Conservation (phyloP, 2,888 invertebrate species). For the Hirtodrosophila duncani region DNA sequence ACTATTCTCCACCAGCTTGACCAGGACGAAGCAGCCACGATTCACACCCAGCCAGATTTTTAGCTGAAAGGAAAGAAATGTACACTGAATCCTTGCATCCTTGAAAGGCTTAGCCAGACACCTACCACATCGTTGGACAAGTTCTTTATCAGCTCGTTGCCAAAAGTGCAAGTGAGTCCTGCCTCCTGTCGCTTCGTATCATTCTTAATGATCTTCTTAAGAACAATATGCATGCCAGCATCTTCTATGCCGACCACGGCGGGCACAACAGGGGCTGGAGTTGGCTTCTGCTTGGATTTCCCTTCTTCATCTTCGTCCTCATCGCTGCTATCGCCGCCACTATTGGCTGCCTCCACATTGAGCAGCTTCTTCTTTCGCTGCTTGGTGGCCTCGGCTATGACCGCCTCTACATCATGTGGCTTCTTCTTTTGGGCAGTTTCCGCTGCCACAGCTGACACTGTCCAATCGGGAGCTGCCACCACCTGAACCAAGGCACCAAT, state of each 20-base stretch:
- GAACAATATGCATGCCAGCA: slow-evolving; percentile 85
- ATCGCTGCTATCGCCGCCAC: slow-evolving; percentile 19
- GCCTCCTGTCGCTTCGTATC: slow-evolving; percentile 81
- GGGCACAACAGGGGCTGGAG: not conserved
- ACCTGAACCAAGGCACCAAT: slow-evolving; percentile 79
- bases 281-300: slow-evolving; percentile 25
- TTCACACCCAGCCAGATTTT: slow-evolving; percentile 85
- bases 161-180: slow-evolving; percentile 82
- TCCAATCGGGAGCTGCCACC: slow-evolving; percentile 80
- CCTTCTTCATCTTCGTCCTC: slow-evolving; percentile 18
- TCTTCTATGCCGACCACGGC: slow-evolving; percentile 82
- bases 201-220: slow-evolving; percentile 86
- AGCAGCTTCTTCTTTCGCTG: slow-evolving; percentile 53
- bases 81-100: too few relatives aligned
- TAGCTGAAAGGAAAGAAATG: slow-evolving; percentile 80
- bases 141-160: slow-evolving; percentile 80
- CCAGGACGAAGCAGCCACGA: slow-evolving; percentile 87
- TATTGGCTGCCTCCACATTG: slow-evolving; percentile 3
- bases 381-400: slow-evolving; percentile 62
- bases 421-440: slow-evolving; percentile 35
- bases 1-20: slow-evolving; percentile 84
- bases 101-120: slow-evolving; percentile 11
- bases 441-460: slow-evolving; percentile 30
- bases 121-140: slow-evolving; percentile 81
- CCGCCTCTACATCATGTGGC: slow-evolving; percentile 58